Base-by-base conservation (phyloP, 2,888 invertebrate genomes). In the Hartigia nigra region DNA sequence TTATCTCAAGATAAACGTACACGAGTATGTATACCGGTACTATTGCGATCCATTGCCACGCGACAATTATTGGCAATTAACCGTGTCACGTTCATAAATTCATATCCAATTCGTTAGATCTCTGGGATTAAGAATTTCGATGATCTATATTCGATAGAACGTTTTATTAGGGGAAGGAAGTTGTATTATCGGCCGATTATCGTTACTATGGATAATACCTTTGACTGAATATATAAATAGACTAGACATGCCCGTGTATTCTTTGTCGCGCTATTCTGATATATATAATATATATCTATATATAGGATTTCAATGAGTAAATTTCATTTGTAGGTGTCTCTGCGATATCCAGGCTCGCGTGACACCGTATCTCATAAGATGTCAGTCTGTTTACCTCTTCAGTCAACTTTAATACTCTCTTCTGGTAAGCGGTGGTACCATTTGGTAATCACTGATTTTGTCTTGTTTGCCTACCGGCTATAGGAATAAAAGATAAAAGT, bases 391-490 rank as follows among this genome's bases (percentile, higher is more conserved):
- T n/a, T n/a, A n/a, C n/a, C n/a, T n/a, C n/a, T n/a, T n/a, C n/a
- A n/a, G n/a, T n/a, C n/a, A n/a, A n/a, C n/a, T n/a, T n/a, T 55
- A 55, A 55, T 55, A 55, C 23, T 9, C 23, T 39, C 55, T 55
- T 23, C 23, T 55, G 55, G 23, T 23, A 55, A 23, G 55, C 23
- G 9, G 5, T 23, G 55, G 23, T 55, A 55, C 14, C 23, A 55
- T 76, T 79, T 84, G 82, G 74, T 83, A 82, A 86, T 83, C 75
- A 82, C 80, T 55, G 55, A 55, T 55, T 55, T 23, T 84, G 80
- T 84, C 82, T 85, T 82, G 77, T 82, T 82, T 81, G 84, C 83
- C 79, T 85, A 84, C 80, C 82, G 80, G 81, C 79, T 83, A 84
- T 80, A 23, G 55, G 81, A 83, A 87, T 84, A 84, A 83, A 85